phyloP scores from a whole-genome alignment of 2,113 vertebrate species.

The Panurus biarmicus region DNA sequence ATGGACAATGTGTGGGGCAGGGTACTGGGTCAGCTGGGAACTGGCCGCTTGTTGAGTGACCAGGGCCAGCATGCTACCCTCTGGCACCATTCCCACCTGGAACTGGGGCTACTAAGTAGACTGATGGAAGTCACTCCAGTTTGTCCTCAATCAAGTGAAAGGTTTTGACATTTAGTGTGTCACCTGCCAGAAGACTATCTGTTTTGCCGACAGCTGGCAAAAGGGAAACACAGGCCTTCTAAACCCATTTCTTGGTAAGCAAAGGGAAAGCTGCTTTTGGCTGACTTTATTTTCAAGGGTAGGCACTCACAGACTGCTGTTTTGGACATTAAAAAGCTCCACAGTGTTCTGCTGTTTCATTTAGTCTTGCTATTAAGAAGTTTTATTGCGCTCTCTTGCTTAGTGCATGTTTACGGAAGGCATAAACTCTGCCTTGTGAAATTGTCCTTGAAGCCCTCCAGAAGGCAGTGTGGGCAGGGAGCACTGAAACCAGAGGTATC shows the following conservation, averaged over 20 bases:
- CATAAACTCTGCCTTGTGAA: background rate
- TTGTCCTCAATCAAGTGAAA: background rate
- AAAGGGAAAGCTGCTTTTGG: background rate
- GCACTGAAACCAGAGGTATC: background rate
- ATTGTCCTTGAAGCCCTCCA: background rate
- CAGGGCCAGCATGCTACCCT: accelerated
- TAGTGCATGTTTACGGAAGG: background rate
- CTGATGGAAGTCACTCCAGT: background rate
- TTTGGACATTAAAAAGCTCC: background rate
- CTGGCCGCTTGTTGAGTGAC: background rate
- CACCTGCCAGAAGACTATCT: background rate
- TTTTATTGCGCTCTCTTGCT: background rate
- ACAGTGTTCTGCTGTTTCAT: background rate
- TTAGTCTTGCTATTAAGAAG: background rate
- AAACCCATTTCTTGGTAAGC: background rate
- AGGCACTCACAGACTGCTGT: background rate
- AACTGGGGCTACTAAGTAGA: background rate
- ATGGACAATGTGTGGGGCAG: background rate
- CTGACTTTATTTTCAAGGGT: background rate
- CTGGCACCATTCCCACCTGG: background rate
- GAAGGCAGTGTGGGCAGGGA: background rate
- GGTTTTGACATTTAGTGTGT: background rate
- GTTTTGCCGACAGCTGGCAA: background rate
- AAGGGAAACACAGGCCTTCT: background rate
- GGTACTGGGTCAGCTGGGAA: background rate